These are phyloP conservation scores for Brevimyrus niger DNA, from an alignment of 2,113 vertebrate species.

Conservation along the genomic window DNA sequence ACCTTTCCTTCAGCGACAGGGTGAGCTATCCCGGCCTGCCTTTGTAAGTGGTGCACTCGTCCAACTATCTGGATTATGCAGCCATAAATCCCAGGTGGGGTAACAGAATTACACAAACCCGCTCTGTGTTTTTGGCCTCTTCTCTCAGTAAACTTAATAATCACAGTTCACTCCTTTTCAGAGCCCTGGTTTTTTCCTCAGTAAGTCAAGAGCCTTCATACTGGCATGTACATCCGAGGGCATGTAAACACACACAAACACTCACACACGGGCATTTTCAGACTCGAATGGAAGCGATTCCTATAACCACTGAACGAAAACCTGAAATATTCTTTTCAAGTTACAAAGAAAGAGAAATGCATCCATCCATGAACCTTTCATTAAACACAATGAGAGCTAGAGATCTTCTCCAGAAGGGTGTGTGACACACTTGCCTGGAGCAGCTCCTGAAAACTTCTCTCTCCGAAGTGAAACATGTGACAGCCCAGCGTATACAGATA, in stretches of 20 bases:
- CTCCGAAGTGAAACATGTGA: not conserved
- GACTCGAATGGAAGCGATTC: not conserved
- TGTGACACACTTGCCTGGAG: not conserved
- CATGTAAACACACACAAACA: not conserved
- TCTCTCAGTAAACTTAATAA: conserved; percentile 1
- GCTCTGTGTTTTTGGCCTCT: not conserved
- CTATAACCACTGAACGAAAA: not conserved
- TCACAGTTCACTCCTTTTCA: not conserved
- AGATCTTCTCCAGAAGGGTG: not conserved
- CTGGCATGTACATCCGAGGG: not conserved
- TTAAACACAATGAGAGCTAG: not conserved
- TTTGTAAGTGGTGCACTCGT: not conserved
- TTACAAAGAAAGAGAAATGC: not conserved
- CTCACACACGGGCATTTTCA: not conserved
- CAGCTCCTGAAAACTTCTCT: not conserved
- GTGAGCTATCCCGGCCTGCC: not conserved
- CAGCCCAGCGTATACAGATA: not conserved
- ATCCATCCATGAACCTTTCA: not conserved
- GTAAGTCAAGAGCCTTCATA: not conserved
- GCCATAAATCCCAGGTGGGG: not conserved
- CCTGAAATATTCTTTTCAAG: not conserved
- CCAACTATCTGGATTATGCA: too few species aligned
- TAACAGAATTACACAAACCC: conserved; percentile 21
- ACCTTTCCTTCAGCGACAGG: not conserved
- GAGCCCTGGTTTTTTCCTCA: not conserved